phyloP scores from a whole-genome alignment of 1,140 invertebrate genomes.

The Pogonomyrmex barbatus region DNA sequence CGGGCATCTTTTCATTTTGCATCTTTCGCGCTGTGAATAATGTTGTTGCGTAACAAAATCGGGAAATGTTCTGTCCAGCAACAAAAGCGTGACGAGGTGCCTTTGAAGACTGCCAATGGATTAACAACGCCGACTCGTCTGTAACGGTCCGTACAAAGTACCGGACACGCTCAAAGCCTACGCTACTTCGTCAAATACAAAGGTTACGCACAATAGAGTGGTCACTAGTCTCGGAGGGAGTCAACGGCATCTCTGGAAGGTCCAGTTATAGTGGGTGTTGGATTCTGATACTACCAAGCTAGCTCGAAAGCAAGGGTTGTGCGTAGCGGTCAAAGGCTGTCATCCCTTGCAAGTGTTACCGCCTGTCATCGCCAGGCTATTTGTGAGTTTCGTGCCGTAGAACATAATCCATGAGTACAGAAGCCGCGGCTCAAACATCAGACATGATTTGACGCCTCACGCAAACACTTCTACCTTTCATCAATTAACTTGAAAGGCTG shows the following conservation, averaged over 20 bases:
- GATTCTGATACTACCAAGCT: constrained; percentile 54
- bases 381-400: constrained; percentile 37
- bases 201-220: constrained; percentile 73
- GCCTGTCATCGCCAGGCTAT: constrained; percentile 74
- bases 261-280: constrained; percentile 58
- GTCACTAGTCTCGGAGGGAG: constrained; percentile 64
- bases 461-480: constrained; percentile 3
- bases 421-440: constrained; percentile 22
- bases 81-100: constrained; percentile 21
- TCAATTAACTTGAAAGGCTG: constrained; percentile 4
- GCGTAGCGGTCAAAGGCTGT: constrained; percentile 75
- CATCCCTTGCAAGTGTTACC: constrained; percentile 72
- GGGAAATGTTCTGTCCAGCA: constrained; percentile 38
- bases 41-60: constrained; percentile 14
- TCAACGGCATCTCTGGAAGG: constrained; percentile 48
- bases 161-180: constrained; percentile 70
- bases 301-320: constrained; percentile 53
- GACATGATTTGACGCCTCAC: constrained; percentile 36
- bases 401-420: constrained; percentile 10
- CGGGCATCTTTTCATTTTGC: not conserved
- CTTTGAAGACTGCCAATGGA: constrained; percentile 68
- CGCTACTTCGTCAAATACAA: constrained; percentile 69
- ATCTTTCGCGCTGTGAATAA: not conserved
- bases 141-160: constrained; percentile 61
- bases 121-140: constrained; percentile 66